phyloP scores from a whole-genome alignment of 2,888 invertebrate species.

The Eledona agricola region DNA sequence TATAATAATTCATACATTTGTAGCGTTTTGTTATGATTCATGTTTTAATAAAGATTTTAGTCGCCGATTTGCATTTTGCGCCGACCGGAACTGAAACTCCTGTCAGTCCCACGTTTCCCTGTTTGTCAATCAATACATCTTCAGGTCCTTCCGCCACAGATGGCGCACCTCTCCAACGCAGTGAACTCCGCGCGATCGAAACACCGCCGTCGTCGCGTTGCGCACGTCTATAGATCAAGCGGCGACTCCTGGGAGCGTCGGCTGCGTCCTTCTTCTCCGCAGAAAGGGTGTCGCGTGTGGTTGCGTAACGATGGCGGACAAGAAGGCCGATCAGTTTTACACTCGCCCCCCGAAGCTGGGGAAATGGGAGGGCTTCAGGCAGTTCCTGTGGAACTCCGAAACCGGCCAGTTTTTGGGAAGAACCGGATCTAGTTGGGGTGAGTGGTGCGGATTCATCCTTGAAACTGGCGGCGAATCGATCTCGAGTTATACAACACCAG shows the following conservation, averaged over 20 bases:
- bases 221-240: constrained; percentile 51
- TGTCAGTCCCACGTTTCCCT: too few species aligned
- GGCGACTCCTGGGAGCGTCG: constrained; percentile 52
- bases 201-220: constrained; percentile 42
- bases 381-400: constrained; percentile 92
- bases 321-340: constrained; percentile 82
- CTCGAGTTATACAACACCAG: too few species aligned
- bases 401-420: constrained; percentile 91
- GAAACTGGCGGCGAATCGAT: constrained; percentile 34
- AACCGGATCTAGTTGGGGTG: constrained; percentile 94
- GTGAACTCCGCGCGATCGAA: constrained; percentile 49
- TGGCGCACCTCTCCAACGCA: constrained; percentile 7
- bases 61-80: constrained; percentile 1
- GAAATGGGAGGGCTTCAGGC: constrained; percentile 84
- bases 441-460: constrained; percentile 64
- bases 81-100: too few species aligned
- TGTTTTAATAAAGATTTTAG: constrained; percentile 21
- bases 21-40: constrained; percentile 20
- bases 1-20: constrained; percentile 5
- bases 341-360: constrained; percentile 82
- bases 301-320: constrained; percentile 69
- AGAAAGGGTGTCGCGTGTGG: constrained; percentile 17
- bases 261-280: constrained; percentile 15
- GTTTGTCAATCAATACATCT: too few species aligned
- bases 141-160: neutral